Base-by-base conservation (phyloP, 92 coral and sea anemone species). In the Heliopora coerulea region DNA sequence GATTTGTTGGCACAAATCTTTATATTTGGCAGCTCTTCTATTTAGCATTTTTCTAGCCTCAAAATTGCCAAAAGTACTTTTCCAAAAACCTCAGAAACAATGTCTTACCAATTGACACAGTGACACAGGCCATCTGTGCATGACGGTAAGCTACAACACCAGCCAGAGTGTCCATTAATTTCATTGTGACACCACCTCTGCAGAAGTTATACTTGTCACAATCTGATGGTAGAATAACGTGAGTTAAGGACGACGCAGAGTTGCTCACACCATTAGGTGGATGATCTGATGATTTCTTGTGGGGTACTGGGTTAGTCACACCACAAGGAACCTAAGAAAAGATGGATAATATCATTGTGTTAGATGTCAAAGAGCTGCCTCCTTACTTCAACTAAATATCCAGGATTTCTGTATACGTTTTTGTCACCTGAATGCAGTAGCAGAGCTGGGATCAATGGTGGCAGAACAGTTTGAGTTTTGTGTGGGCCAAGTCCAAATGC, bases 91-190 rank as follows among this genome's bases (percentile, higher is more conserved):
- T n/a, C n/a, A n/a, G n/a, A n/a, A n/a, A n/a, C n/a, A n/a, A n/a
- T n/a, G n/a, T 40, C 80, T 59, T 75, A 90, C 98, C 98, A 56
- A 90, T 88, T 10, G 98, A 85, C 10, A 96, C 95, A 23, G 98
- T 93, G 17, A 93, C 98, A 44, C 87, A 87, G 81, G 90, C 90
- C 27, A 86, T 83, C 76, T 86, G 86, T 68, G 93, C 88, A 64
- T 93, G 98, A 62, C 98, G 73, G 33, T 83, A 93, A 31, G 95
- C 93, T 12, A 87, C 86, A 11, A 91, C 85, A 15, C 96, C 98
- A 24, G 96, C 98, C 31, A 87, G 76, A 13, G 87, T 90, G 80
- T 93, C 98, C 98, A 93, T 93, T 86, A 93, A 68, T 76, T 93
- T 93, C 96, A 93, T 93, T 0, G 86, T 80, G 9, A 93, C 88